Conservation (phyloP, 1,140 invertebrate species). For the Lineus longissimus region DNA sequence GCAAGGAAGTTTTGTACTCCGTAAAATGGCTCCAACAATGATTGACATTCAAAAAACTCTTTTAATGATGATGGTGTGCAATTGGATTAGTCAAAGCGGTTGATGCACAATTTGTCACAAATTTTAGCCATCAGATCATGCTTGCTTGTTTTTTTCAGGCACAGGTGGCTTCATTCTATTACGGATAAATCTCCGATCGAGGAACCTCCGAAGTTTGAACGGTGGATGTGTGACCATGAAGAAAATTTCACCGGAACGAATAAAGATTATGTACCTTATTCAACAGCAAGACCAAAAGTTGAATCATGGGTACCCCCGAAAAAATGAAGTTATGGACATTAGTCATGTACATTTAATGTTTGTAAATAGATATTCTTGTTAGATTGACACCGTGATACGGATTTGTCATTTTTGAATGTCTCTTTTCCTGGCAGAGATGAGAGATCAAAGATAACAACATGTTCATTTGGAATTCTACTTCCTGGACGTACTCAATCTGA, state of each 20-base stretch:
- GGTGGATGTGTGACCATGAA: conserved; percentile 80
- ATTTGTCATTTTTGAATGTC: too few relatives aligned
- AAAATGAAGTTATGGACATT: background rate
- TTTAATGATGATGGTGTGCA: background rate
- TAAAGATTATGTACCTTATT: conserved; percentile 77
- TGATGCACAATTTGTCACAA: background rate
- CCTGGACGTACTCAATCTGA: too few relatives aligned
- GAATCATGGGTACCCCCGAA: conserved; percentile 75
- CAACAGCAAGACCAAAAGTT: conserved; percentile 79
- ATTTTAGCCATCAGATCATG: background rate
- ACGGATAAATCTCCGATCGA: conserved; percentile 69
- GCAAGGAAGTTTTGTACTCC: background rate
- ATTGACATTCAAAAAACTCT: background rate
- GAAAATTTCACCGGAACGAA: conserved; percentile 80
- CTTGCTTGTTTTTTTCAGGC: conserved; percentile 37
- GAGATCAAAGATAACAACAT: too few relatives aligned
- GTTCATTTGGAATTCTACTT: too few relatives aligned
- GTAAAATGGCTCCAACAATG: background rate
- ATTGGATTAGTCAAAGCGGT: background rate
- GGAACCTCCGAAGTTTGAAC: conserved; percentile 58
- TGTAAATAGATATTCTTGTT: too few relatives aligned
- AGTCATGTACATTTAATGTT: too few relatives aligned
- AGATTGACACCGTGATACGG: too few relatives aligned
- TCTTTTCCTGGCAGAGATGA: too few relatives aligned
- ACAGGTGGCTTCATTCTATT: conserved; percentile 78